Percentiles rank a stretch among this genome's conserved stretches.
Conservation (phyloP, 2,888 invertebrate species). For the Altica lythri region DNA sequence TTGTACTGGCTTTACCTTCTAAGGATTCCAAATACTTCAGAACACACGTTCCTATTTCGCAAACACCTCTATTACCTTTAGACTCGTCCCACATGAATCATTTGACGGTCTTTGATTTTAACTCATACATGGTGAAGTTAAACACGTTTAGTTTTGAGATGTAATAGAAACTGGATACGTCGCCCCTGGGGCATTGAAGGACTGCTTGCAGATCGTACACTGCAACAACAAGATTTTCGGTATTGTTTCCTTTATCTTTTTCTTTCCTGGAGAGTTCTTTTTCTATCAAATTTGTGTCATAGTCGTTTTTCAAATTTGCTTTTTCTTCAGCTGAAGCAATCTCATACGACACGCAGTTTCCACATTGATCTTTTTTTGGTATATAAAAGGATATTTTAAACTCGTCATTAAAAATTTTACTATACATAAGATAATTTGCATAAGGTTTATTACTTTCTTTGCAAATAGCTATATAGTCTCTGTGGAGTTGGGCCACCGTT, state of each 20-base stretch:
- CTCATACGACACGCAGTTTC: neutral
- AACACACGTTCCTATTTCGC: slow-evolving; percentile 5
- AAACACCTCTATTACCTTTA: neutral
- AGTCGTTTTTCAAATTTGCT: too few relatives aligned
- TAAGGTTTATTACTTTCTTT: neutral
- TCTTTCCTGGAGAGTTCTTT: slow-evolving; percentile 13
- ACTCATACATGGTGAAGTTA: slow-evolving; percentile 4
- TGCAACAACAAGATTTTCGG: slow-evolving; percentile 9
- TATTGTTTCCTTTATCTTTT: slow-evolving; percentile 6
- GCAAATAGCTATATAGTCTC: neutral
- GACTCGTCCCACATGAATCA: slow-evolving; percentile 4
- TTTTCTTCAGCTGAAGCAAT: neutral
- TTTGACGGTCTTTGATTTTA: neutral
- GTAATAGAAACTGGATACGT: slow-evolving; percentile 28
- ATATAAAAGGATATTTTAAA: neutral
- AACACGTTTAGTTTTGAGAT: neutral
- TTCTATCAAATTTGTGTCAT: slow-evolving; percentile 1
- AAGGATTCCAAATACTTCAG: slow-evolving; percentile 1
- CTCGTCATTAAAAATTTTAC: neutral
- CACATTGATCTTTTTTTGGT: neutral
- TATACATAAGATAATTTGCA: neutral
- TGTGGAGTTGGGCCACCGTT: neutral
- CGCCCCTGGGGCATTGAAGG: slow-evolving; percentile 20
- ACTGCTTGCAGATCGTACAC: slow-evolving; percentile 30
- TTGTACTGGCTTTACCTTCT: neutral